Conservation (phyloP, 1,140 invertebrate species). For the Phenacoccus solenopsis region DNA sequence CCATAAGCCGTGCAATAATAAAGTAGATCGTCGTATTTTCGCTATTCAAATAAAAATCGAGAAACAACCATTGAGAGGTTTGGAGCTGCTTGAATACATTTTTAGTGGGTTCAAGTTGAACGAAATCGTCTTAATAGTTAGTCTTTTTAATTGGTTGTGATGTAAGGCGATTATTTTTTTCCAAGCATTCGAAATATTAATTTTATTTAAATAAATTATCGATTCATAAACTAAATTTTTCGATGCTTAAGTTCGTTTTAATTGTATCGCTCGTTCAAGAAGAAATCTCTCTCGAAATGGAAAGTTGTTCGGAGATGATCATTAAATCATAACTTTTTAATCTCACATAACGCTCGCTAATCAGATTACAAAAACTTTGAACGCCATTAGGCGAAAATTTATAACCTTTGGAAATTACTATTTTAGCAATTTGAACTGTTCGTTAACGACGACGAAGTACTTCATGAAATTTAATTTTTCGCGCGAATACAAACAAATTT, state of each 20-base stretch:
- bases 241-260: background rate
- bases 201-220: no score
- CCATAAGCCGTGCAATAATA: no score
- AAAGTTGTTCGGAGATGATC: background rate
- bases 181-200: no score
- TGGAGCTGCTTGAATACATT: no score
- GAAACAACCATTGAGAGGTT: no score
- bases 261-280: background rate
- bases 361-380: background rate
- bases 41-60: no score
- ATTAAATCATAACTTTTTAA: constrained; percentile 4
- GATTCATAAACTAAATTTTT: background rate
- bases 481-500: background rate
- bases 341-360: background rate
- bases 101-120: no score
- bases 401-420: background rate
- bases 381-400: background rate
- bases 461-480: background rate
- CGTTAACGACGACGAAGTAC: background rate
- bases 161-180: no score
- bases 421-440: background rate
- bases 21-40: no score
- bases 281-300: background rate
- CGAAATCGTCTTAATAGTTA: no score
- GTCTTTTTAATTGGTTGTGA: no score